phyloP scores from a whole-genome alignment of 2,888 invertebrate species.

The Therioaphis trifolii region DNA sequence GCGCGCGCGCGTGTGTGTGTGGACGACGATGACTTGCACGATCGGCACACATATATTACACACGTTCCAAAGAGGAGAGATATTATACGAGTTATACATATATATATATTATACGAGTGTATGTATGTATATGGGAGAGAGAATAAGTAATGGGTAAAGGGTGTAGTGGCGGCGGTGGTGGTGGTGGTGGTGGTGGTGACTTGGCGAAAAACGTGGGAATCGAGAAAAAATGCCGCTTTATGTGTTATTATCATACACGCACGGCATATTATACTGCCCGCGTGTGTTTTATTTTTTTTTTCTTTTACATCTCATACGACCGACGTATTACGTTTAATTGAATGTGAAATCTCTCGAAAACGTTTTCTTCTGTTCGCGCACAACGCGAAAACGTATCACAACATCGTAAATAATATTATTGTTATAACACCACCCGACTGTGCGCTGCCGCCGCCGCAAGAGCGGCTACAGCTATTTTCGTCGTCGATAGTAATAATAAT shows the following conservation, averaged over 20 bases:
- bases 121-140: conserved; percentile 10
- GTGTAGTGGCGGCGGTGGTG: conserved; percentile 31
- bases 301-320: conserved; percentile 31
- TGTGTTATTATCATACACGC: too few species aligned
- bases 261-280: too few species aligned
- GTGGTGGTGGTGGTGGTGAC: conserved; percentile 40
- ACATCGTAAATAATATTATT: conserved; percentile 9
- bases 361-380: conserved; percentile 18
- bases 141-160: conserved; percentile 2
- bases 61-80: neutral
- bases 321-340: conserved; percentile 56
- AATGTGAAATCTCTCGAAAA: conserved; percentile 59
- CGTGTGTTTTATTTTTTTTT: conserved; percentile 36
- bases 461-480: too few species aligned
- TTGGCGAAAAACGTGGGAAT: conserved; percentile 62
- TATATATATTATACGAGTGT: neutral
- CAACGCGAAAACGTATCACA: neutral
- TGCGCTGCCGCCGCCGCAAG: neutral
- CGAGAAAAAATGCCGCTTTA: conserved; percentile 37
- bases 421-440: neutral
- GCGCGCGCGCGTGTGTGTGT: neutral
- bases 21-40: conserved; percentile 58
- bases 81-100: neutral
- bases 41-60: conserved; percentile 23
- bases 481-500: too few species aligned